Percentiles rank a stretch among this genome's conserved stretches.
phyloP scores from a whole-genome alignment of 2,797 vertebrate species.

The Gambusia yucatana region DNA sequence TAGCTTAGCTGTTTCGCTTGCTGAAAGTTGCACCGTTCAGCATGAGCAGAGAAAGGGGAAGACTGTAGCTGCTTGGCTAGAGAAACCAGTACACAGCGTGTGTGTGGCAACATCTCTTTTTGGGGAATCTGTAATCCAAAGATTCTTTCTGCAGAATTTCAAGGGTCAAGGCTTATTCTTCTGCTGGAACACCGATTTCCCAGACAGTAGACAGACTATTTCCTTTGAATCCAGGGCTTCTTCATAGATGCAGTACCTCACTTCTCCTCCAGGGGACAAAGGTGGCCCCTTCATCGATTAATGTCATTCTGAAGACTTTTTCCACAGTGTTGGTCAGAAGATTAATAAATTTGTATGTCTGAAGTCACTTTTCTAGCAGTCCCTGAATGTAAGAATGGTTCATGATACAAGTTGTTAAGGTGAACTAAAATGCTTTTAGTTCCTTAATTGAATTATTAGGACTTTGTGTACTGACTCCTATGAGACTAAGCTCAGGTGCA shows the following conservation, averaged over 20 bases:
- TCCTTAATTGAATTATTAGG: not conserved
- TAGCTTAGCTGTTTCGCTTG: not conserved
- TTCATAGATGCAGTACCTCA: not conserved
- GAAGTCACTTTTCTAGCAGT: not conserved
- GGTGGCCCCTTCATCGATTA: too few species aligned
- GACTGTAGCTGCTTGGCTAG: too few species aligned
- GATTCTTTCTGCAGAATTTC: too few species aligned
- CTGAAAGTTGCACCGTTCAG: too few species aligned
- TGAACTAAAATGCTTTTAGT: not conserved
- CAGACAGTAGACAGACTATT: not conserved
- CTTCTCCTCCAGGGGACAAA: not conserved
- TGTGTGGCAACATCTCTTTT: too few species aligned
- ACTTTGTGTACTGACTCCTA: not conserved
- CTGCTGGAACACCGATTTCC: too few species aligned
- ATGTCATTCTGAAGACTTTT: not conserved
- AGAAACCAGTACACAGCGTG: too few species aligned
- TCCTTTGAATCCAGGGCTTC: not conserved
- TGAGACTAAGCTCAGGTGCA: not conserved
- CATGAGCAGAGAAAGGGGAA: too few species aligned
- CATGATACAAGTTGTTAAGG: not conserved
- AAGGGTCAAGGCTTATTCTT: too few species aligned
- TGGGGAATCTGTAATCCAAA: too few species aligned
- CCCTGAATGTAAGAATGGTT: not conserved
- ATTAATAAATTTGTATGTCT: not conserved
- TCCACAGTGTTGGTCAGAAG: not conserved